A percentile compares a stretch with the other conserved stretches of the same genome.
These are phyloP conservation scores for Theretra japonica DNA, from an alignment of 2,888 invertebrate species.

Conservation along the genomic window DNA sequence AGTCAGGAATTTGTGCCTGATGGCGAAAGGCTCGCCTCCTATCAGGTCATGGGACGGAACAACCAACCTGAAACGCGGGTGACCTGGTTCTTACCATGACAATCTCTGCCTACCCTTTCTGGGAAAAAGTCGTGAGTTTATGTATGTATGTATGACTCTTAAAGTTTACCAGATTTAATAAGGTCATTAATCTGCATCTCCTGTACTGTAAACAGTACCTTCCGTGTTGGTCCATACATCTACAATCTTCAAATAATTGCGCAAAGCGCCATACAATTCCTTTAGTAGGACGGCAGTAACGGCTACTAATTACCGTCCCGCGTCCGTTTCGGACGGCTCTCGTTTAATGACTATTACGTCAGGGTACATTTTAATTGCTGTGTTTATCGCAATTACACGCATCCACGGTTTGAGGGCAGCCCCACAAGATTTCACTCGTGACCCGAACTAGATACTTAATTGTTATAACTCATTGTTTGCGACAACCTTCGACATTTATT, in stretches of 20 bases:
- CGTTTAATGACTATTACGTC: conserved; percentile 66
- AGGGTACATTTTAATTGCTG: conserved; percentile 72
- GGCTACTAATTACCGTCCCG: conserved; percentile 30
- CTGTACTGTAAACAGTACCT: too few relatives aligned
- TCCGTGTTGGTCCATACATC: too few relatives aligned
- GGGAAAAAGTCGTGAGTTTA: too few relatives aligned
- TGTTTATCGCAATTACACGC: conserved; percentile 81
- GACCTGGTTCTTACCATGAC: too few relatives aligned
- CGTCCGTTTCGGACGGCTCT: conserved; percentile 29
- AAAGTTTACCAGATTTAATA: too few relatives aligned
- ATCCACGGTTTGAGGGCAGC: conserved; percentile 77
- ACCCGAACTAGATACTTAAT: conserved; percentile 71
- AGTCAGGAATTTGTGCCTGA: too few relatives aligned
- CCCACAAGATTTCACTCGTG: conserved; percentile 77
- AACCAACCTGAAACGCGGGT: too few relatives aligned
- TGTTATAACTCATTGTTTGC: conserved; percentile 65
- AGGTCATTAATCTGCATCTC: too few relatives aligned
- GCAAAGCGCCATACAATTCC: not conserved
- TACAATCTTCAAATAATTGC: not conserved
- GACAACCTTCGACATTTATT: conserved; percentile 47
- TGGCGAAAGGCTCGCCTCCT: too few relatives aligned
- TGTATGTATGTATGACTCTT: too few relatives aligned
- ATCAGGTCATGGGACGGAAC: too few relatives aligned
- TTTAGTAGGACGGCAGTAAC: conserved; percentile 45
- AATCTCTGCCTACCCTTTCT: too few relatives aligned